Evolutionary conservation across 2,888 invertebrate genomes (phyloP).

Genomic region (Zygaena filipendulae): DNA sequence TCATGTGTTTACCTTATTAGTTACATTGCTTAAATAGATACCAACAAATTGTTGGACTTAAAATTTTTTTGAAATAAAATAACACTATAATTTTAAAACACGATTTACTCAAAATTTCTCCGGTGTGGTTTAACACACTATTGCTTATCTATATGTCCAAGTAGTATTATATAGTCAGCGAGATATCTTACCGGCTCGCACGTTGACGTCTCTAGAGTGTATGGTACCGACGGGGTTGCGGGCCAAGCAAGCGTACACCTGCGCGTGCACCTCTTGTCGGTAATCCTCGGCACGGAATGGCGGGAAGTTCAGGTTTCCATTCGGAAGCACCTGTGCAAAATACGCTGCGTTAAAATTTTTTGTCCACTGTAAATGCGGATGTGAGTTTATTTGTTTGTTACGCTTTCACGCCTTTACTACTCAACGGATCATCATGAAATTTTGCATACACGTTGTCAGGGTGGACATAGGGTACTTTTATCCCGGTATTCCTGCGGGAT

Average conservation of each 20-base stretch:
- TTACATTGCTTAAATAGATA: no score
- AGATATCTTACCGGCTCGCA: constrained; percentile 86
- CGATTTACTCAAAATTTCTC: no score
- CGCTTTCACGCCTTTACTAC: not conserved
- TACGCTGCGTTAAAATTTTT: no score
- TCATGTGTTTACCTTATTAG: no score
- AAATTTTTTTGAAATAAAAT: no score
- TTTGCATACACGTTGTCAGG: no score
- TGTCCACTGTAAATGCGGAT: no score
- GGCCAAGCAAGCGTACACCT: constrained; percentile 93
- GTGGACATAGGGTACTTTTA: no score
- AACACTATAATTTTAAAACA: not conserved
- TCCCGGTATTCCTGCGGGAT: no score
- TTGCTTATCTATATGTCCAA: no score
- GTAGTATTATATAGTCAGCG: no score
- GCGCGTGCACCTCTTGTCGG: constrained; percentile 93
- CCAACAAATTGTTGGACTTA: not conserved
- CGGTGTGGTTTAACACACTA: no score
- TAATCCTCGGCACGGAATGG: constrained; percentile 95
- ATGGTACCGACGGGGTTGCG: constrained; percentile 91
- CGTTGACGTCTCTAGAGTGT: constrained; percentile 92
- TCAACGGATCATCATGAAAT: not conserved
- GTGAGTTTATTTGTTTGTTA: not conserved
- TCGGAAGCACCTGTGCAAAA: constrained; percentile 76
- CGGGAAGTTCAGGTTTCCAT: constrained; percentile 93